Conservation (phyloP, 2,113 vertebrate genomes). For the Tachysurus vachellii region DNA sequence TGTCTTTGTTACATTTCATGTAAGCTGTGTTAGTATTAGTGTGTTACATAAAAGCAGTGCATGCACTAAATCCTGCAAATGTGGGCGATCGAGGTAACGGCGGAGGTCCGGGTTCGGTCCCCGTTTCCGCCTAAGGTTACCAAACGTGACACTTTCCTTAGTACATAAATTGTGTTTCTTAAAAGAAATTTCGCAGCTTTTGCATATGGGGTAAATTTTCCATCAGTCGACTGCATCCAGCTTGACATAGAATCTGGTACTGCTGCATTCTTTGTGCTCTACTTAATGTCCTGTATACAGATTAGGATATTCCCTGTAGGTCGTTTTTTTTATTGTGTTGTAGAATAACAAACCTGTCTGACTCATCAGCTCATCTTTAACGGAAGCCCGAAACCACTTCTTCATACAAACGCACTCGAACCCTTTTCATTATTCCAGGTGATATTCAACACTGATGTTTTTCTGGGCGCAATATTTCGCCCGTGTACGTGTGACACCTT, state of each 20-base stretch:
- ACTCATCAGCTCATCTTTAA: slow-evolving; percentile 15
- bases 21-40: too few species aligned
- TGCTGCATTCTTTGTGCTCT: background rate
- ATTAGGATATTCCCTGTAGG: slow-evolving; percentile 2
- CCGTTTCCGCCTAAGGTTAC: too few species aligned
- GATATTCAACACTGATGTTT: background rate
- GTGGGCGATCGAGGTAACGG: too few species aligned
- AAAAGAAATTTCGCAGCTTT: background rate
- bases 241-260: background rate
- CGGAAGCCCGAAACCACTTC: background rate
- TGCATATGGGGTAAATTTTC: background rate
- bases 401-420: background rate
- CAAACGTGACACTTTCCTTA: too few species aligned
- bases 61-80: too few species aligned
- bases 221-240: background rate
- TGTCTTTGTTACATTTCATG: too few species aligned
- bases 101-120: too few species aligned
- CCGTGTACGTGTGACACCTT: background rate
- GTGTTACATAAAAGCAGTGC: too few species aligned
- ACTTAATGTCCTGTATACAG: background rate
- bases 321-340: background rate
- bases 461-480: background rate
- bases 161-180: background rate
- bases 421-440: background rate
- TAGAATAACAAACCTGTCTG: background rate